Evolutionary conservation across 2,888 invertebrate species (phyloP).

Genomic region (Lomographa bimaculata): DNA sequence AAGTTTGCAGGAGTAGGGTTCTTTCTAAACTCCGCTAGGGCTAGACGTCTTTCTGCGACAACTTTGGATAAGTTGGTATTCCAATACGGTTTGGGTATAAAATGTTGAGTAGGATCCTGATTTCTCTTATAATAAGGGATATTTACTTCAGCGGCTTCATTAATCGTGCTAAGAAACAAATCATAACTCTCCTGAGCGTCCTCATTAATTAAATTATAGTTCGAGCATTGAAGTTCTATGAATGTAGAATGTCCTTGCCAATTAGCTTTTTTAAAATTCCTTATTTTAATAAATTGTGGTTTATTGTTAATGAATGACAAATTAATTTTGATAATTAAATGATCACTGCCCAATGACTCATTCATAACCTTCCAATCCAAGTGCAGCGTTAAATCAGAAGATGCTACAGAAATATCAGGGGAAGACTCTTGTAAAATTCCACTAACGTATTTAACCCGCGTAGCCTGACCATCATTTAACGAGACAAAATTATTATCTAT

Average conservation of each 20-base stretch:
- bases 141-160: not conserved
- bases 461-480: too few relatives aligned
- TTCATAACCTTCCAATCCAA: not conserved
- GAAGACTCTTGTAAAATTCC: too few relatives aligned
- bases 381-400: too few relatives aligned
- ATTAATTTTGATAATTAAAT: conserved; percentile 7
- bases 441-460: too few relatives aligned
- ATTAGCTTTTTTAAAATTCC: conserved; percentile 5
- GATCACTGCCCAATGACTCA: conserved; percentile 21
- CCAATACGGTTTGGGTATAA: conserved; percentile 36
- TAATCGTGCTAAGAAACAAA: not conserved
- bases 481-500: too few relatives aligned
- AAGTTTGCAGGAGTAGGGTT: conserved; percentile 33
- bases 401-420: too few relatives aligned
- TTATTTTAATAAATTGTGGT: not conserved
- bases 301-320: not conserved
- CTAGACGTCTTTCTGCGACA: conserved; percentile 32
- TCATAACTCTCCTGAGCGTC: conserved; percentile 1
- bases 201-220: not conserved
- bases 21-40: conserved; percentile 24
- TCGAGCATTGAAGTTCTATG: not conserved
- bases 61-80: conserved; percentile 20
- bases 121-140: not conserved
- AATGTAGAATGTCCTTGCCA: not conserved
- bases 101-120: conserved; percentile 15